Evolutionary conservation across 2,113 vertebrate species (phyloP).

Genomic region (Neotragus pygmaeus): DNA sequence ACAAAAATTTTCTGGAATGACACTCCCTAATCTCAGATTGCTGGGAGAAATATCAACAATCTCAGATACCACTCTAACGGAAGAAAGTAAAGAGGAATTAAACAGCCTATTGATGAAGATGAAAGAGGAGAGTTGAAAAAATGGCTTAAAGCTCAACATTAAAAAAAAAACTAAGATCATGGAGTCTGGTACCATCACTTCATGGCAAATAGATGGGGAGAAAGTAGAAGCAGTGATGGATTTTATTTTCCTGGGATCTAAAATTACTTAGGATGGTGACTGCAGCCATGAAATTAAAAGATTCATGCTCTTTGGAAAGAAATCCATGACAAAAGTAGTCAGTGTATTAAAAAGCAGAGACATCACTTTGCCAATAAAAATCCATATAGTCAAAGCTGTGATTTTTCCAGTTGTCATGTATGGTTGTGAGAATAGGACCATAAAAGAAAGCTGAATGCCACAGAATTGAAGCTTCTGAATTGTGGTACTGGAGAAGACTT

Average conservation of each 20-base stretch:
- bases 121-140: neutral
- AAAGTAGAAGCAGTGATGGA: neutral
- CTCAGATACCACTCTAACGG: neutral
- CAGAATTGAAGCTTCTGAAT: neutral
- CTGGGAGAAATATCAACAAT: neutral
- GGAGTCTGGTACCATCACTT: neutral
- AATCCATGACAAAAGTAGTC: neutral
- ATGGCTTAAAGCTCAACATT: neutral
- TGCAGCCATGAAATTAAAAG: neutral
- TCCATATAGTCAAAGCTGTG: neutral
- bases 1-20: neutral
- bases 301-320: neutral
- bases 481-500: neutral
- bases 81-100: neutral
- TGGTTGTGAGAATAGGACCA: neutral
- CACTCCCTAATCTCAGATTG: neutral
- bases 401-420: neutral
- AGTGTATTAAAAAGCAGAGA: neutral
- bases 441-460: neutral
- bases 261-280: neutral
- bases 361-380: neutral
- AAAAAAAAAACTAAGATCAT: neutral
- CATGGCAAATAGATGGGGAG: neutral
- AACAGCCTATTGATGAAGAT: neutral
- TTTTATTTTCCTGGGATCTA: neutral